Conservation (phyloP, 2,888 invertebrate species). For the Synanthedon myopaeformis region DNA sequence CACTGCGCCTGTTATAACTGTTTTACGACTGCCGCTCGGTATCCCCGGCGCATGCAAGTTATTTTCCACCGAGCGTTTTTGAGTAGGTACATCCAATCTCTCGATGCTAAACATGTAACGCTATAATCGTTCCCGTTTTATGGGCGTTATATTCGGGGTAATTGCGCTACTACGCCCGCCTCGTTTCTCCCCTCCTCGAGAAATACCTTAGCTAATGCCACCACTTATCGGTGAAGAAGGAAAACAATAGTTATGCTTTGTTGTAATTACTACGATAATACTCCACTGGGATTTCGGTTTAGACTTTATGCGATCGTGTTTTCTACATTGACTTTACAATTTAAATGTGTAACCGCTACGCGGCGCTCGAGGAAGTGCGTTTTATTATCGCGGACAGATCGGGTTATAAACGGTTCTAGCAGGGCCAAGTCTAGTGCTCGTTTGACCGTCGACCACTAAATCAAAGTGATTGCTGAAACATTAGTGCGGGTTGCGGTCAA, state of each 20-base stretch:
- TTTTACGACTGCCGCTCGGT: constrained; percentile 49
- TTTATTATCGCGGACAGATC: constrained; percentile 28
- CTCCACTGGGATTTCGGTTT: constrained; percentile 3
- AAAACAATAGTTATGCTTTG: not conserved
- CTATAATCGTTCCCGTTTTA: constrained; percentile 44
- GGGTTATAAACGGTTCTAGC: constrained; percentile 24
- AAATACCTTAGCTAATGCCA: constrained; percentile 26
- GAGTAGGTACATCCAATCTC: constrained; percentile 30
- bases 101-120: constrained; percentile 41
- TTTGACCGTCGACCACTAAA: constrained; percentile 34
- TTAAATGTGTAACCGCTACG: constrained; percentile 25
- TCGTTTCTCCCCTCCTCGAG: constrained; percentile 22
- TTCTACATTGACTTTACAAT: constrained; percentile 6
- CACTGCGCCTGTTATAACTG: constrained; percentile 58
- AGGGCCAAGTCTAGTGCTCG: constrained; percentile 20
- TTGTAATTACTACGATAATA: constrained; percentile 2
- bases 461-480: constrained; percentile 45
- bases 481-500: constrained; percentile 37
- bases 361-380: constrained; percentile 17
- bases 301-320: constrained; percentile 3
- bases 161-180: constrained; percentile 38
- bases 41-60: constrained; percentile 41
- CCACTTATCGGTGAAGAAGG: constrained; percentile 10
- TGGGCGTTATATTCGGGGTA: constrained; percentile 42
- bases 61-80: constrained; percentile 30